phyloP scores from a whole-genome alignment of 2,113 vertebrate genomes.

The Nibea albiflora region DNA sequence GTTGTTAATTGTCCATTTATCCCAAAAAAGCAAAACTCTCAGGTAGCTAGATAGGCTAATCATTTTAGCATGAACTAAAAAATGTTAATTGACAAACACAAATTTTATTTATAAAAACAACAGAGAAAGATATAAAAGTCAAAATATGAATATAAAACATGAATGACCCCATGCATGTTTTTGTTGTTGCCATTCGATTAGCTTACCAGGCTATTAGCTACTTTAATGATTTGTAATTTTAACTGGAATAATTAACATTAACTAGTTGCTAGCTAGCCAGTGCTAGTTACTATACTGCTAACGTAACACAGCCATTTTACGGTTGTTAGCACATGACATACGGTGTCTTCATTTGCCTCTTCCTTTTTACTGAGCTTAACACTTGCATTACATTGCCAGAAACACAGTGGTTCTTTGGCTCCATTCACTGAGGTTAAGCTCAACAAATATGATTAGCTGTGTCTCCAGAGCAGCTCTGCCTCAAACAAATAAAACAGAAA shows the following conservation, averaged over 20 bases:
- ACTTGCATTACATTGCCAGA: conserved; percentile 5
- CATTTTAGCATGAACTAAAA: too few relatives aligned
- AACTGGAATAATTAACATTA: not conserved
- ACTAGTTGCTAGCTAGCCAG: not conserved
- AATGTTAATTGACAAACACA: too few relatives aligned
- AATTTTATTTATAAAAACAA: not conserved
- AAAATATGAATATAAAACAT: not conserved
- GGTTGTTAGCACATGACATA: not conserved
- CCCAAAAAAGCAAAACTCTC: too few relatives aligned
- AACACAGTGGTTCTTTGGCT: conserved; percentile 23
- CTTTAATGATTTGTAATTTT: not conserved
- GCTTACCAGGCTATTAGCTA: not conserved
- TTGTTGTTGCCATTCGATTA: not conserved
- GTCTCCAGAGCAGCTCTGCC: conserved; percentile 40
- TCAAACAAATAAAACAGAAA: conserved; percentile 51
- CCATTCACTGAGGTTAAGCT: conserved; percentile 12
- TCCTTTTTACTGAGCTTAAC: not conserved
- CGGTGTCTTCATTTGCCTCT: not conserved
- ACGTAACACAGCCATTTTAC: not conserved
- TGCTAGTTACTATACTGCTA: not conserved
- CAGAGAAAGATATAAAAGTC: not conserved
- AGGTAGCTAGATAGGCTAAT: too few relatives aligned
- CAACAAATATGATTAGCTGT: conserved; percentile 45
- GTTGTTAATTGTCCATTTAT: too few relatives aligned
- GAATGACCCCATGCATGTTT: not conserved